Base-by-base conservation (phyloP, 1,140 invertebrate species). In the Zaprionus vittiger region DNA sequence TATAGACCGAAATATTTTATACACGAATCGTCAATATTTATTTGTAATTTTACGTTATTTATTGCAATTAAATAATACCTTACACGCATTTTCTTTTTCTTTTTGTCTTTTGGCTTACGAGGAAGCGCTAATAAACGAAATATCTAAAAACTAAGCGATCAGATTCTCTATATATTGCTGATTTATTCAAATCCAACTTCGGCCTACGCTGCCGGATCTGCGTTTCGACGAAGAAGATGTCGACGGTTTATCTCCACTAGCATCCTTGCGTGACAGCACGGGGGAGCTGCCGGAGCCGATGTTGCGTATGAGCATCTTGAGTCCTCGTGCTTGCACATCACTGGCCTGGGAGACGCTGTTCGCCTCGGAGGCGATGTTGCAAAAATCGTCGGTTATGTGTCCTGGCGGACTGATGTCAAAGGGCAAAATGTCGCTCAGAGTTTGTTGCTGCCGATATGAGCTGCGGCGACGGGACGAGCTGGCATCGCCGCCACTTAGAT, bases 351-450 rank as follows among this genome's bases (percentile, higher is more conserved):
- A 65, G 5, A 93, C 77, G 26, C 78, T 86, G 22, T 94, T 91
- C 44, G 85, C 93, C 94, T 96, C 97, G 91, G 97, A 96, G 34
- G 97, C 97, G 81, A 98, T 97, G 26, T 97, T 97, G 91, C 97
- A 98, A 94, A 98, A 98, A 92, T 98, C 98, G 93, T 98, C 98
- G 87, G 98, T 96, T 14, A 98, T 93, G 57, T 97, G 97, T 14
- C 95, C 85, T 4, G 97, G 95, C 5, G 96, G 95, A 61, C 95
- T 94, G 15, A 95, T 94, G 57, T 95, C 93, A 69, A 94, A 94
- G 34, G 95, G 94, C 89, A 94, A 94, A 9, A 95, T 94, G 71
- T 93, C 94, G 67, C 93, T 94, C 0, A 95, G 91, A 24, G 93
- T 93, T 56, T 92, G 94, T 60, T 94, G 94, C 5, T 83, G 79